phyloP scores from a whole-genome alignment of 2,113 vertebrate species.

The Calonectris borealis region DNA sequence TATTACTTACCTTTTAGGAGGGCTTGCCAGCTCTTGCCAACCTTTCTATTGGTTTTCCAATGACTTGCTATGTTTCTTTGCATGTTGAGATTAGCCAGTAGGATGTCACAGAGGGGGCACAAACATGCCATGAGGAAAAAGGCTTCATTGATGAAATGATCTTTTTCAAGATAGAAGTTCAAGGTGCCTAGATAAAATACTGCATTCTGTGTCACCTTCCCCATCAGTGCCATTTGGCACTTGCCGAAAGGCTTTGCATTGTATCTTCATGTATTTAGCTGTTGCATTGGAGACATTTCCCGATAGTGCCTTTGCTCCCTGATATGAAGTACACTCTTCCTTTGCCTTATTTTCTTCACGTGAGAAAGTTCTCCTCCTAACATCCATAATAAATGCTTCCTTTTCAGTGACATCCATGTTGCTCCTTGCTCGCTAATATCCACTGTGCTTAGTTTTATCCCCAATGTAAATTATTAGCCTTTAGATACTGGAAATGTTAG shows the following conservation, averaged over 20 bases:
- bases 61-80: too few species aligned
- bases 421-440: background rate
- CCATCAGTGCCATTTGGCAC: background rate
- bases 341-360: background rate
- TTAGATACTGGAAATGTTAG: conserved; percentile 15
- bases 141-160: rapidly evolving
- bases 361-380: background rate
- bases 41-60: background rate
- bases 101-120: background rate
- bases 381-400: background rate
- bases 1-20: background rate
- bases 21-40: background rate
- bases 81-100: background rate
- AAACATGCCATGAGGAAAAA: rapidly evolving
- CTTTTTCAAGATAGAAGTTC: rapidly evolving
- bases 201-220: background rate
- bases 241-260: background rate
- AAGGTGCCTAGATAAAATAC: background rate
- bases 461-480: background rate
- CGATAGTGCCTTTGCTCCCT: background rate
- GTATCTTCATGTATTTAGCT: background rate
- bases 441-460: background rate
- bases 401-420: background rate
- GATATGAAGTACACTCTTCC: background rate
- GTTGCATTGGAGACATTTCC: background rate